Evolutionary conservation across 1,140 invertebrate genomes (phyloP).

Genomic region (Phymorhynchus buccinoides): DNA sequence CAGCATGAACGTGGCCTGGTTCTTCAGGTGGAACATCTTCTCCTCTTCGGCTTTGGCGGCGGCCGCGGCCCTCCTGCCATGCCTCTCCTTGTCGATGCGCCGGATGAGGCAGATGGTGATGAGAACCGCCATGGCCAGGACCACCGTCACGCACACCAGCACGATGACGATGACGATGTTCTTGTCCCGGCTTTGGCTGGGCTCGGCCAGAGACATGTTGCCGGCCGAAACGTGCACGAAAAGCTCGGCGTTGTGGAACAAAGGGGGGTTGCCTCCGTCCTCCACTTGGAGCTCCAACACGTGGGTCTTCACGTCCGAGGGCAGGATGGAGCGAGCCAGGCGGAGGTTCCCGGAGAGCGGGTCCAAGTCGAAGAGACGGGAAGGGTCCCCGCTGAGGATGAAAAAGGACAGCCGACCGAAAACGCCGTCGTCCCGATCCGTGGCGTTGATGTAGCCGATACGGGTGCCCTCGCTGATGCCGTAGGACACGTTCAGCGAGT

Average conservation of each 20-base stretch:
- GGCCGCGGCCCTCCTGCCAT: constrained; percentile 22
- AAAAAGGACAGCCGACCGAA: constrained; percentile 33
- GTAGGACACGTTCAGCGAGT: constrained; percentile 55
- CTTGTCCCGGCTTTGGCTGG: neutral
- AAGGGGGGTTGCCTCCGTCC: constrained; percentile 56
- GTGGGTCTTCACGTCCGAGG: constrained; percentile 52
- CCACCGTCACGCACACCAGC: constrained; percentile 45
- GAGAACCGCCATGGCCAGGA: constrained; percentile 45
- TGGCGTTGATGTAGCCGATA: constrained; percentile 55
- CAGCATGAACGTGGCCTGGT: constrained; percentile 41
- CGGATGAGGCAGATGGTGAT: constrained; percentile 47
- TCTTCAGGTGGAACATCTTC: constrained; percentile 47
- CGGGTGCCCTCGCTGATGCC: constrained; percentile 45
- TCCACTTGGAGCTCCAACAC: constrained; percentile 55
- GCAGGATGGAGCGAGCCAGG: constrained; percentile 50
- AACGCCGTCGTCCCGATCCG: constrained; percentile 56
- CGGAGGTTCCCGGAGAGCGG: constrained; percentile 55
- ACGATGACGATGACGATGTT: constrained; percentile 50
- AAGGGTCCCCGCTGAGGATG: constrained; percentile 53
- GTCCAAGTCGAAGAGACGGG: constrained; percentile 60
- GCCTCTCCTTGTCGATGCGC: constrained; percentile 43
- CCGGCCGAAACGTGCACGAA: constrained; percentile 40
- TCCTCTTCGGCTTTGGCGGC: constrained; percentile 41
- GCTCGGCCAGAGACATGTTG: constrained; percentile 27
- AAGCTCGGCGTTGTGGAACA: constrained; percentile 35